A percentile compares a stretch with the other conserved stretches of the same genome.
Conservation (phyloP, 2,888 invertebrate genomes). For the Sphinx pinastri region DNA sequence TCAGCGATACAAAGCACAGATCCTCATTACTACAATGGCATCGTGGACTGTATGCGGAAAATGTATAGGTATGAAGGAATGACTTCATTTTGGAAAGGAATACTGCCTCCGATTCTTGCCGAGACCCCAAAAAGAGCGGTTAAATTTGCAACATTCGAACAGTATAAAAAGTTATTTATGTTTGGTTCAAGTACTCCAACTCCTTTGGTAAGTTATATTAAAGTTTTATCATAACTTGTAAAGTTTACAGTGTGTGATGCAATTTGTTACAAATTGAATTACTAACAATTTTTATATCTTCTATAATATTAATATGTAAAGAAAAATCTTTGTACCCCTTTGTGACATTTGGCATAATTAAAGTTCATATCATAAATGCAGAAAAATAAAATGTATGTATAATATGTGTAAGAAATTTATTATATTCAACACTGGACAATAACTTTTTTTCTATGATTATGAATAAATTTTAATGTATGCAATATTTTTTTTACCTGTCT, state of each 20-base stretch:
- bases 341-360: too few relatives aligned
- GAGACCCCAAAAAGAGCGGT: constrained; percentile 98
- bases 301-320: too few relatives aligned
- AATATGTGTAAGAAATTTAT: too few relatives aligned
- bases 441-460: too few relatives aligned
- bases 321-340: too few relatives aligned
- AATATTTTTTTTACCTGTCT: too few relatives aligned
- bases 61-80: constrained; percentile 94
- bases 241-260: not conserved
- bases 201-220: constrained; percentile 84
- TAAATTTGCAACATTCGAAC: constrained; percentile 97
- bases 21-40: constrained; percentile 88
- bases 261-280: not conserved
- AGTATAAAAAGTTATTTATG: constrained; percentile 93
- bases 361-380: too few relatives aligned
- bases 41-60: constrained; percentile 94
- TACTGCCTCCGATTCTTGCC: constrained; percentile 95
- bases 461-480: too few relatives aligned
- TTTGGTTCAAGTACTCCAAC: constrained; percentile 90
- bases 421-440: too few relatives aligned
- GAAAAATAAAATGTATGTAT: too few relatives aligned
- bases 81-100: constrained; percentile 95
- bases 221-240: not conserved
- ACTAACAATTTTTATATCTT: too few relatives aligned
- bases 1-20: constrained; percentile 60